Base-by-base conservation (phyloP, 1,140 invertebrate genomes). In the Macrosteles quadrilineatus region DNA sequence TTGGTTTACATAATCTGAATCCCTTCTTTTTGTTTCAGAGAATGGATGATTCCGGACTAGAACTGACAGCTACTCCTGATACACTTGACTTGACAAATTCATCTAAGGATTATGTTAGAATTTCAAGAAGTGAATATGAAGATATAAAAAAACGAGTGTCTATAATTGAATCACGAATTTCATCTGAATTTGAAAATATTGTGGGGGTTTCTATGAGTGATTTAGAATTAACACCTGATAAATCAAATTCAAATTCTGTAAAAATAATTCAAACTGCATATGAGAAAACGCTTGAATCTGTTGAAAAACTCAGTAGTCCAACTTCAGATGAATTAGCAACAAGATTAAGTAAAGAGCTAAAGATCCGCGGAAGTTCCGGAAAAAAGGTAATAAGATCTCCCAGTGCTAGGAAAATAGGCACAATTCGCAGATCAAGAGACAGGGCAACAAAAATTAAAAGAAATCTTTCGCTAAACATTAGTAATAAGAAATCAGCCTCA, bases 401-500 rank as follows among this genome's bases (percentile, higher is more conserved):
- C 0, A 92, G 90, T 77, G 90, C 90, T 25, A 83, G 91, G 36
- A 92, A 91, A 83, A 93, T 93, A 70, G 90, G 90, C 25, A 87
- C 81, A 25, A 85, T 92, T 55, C 80, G 90, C 76, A 79, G 90
- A 59, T 91, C 90, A 0, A 83, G 83, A 75, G 87, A 89, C 69
- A 81, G 73, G 9, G 75, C 76, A 29, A 74, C 74, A 64, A 62
- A 70, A 69, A 75, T 73, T 21, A 73, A 76, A 66, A 29, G 80
- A 29, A 79, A 81, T 68, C 73, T 78, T 30, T 79, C 80, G 0
- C 80, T 79, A 76, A 78, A 76, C 53, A 45, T 75, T 9, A 57
- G 65, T 45, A 59, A 68, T 19, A 36, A 14, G 71, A 69, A n/a
- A 19, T 55, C 50, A 45, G 32, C 32, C 14, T 6, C 14, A 14